phyloP scores from a whole-genome alignment of 2,888 invertebrate species.

The Napeogenes inachia region DNA sequence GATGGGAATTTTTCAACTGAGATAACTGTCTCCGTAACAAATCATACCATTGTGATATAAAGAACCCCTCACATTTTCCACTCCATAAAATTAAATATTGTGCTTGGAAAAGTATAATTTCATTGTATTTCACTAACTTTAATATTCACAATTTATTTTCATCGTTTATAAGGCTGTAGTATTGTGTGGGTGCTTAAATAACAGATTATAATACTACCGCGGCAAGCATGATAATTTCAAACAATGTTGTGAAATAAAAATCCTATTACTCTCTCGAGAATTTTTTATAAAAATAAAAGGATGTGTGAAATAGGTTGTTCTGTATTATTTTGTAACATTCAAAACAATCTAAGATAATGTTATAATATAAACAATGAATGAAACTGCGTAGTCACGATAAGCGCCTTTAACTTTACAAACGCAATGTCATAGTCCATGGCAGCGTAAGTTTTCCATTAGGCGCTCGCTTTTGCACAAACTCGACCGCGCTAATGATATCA shows the following conservation, averaged over 20 bases:
- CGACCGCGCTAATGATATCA: conserved; percentile 38
- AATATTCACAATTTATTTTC: conserved; percentile 13
- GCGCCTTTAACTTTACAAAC: conserved; percentile 40
- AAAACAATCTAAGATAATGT: neutral
- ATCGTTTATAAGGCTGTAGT: neutral
- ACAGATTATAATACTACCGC: neutral
- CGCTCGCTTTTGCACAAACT: conserved; percentile 30
- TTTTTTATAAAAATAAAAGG: too few species aligned
- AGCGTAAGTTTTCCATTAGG: conserved; percentile 46
- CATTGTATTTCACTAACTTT: conserved; percentile 42
- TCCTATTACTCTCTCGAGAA: too few species aligned
- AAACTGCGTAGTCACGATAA: conserved; percentile 13
- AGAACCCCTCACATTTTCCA: conserved; percentile 58
- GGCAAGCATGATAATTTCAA: neutral
- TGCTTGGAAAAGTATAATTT: conserved; percentile 51
- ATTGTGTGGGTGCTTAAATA: neutral
- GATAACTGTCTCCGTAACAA: conserved; percentile 58
- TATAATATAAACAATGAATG: neutral
- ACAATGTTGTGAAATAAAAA: too few species aligned
- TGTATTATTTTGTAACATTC: too few species aligned
- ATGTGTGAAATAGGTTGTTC: too few species aligned
- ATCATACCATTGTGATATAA: conserved; percentile 63
- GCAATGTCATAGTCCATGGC: conserved; percentile 41
- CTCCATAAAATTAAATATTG: conserved; percentile 71
- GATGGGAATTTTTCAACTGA: conserved; percentile 43